Conservation (phyloP, 1,140 invertebrate species). For the Lanistes nyassanus region DNA sequence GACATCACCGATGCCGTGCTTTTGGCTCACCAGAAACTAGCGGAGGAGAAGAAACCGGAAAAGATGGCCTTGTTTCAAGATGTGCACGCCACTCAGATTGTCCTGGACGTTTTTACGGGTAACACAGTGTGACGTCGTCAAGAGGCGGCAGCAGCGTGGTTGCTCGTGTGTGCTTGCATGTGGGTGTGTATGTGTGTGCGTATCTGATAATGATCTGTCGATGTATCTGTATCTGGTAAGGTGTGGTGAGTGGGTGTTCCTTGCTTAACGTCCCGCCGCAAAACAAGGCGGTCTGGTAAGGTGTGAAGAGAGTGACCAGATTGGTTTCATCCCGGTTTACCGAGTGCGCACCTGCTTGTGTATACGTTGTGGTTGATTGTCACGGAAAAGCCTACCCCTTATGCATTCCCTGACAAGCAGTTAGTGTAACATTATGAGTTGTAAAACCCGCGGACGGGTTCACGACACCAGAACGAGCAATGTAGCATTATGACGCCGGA, state of each 20-base stretch:
- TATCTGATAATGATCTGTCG: neutral
- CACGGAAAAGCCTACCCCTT: too few relatives aligned
- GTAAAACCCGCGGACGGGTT: too few relatives aligned
- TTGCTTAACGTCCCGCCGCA: neutral
- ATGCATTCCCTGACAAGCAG: too few relatives aligned
- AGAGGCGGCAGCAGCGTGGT: neutral
- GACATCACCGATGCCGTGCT: neutral
- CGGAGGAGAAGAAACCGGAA: neutral
- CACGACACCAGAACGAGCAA: too few relatives aligned
- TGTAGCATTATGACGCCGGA: too few relatives aligned
- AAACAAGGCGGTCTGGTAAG: neutral
- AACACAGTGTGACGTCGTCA: too few relatives aligned
- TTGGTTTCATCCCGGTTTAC: neutral
- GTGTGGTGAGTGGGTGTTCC: neutral
- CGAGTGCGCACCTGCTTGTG: neutral
- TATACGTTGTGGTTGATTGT: neutral
- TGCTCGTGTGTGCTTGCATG: neutral
- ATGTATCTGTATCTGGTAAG: neutral
- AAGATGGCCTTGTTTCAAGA: neutral
- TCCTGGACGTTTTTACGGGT: too few relatives aligned
- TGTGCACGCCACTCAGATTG: neutral
- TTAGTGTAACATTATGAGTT: too few relatives aligned
- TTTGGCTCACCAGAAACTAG: neutral
- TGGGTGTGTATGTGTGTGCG: slow-evolving; percentile 12
- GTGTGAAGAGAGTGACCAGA: neutral